Evolutionary conservation across 2,888 invertebrate species (phyloP).

Genomic region (Plagodis dolabraria): DNA sequence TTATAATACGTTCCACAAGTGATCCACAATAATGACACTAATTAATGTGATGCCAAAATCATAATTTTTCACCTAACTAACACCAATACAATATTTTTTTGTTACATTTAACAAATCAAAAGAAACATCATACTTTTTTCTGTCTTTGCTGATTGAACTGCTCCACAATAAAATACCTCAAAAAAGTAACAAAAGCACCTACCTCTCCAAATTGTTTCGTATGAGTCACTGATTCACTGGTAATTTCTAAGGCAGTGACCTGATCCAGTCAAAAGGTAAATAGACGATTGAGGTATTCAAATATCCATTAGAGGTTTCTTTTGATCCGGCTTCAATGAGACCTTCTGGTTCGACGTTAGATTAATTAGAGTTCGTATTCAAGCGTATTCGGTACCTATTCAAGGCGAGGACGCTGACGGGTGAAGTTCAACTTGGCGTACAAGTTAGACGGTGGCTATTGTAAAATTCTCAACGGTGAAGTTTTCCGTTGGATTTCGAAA

Average conservation of each 20-base stretch:
- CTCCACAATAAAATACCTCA: slow-evolving; percentile 6
- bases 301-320: slow-evolving; percentile 80
- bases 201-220: slow-evolving; percentile 29
- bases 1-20: neutral
- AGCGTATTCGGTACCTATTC: slow-evolving; percentile 29
- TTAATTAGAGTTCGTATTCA: slow-evolving; percentile 44
- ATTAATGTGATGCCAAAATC: slow-evolving; percentile 15
- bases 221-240: slow-evolving; percentile 35
- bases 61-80: slow-evolving; percentile 19
- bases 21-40: slow-evolving; percentile 13
- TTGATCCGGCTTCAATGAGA: slow-evolving; percentile 57
- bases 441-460: slow-evolving; percentile 69
- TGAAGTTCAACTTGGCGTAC: slow-evolving; percentile 34
- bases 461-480: slow-evolving; percentile 47
- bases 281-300: slow-evolving; percentile 69
- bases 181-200: slow-evolving; percentile 26
- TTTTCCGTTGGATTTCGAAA: slow-evolving; percentile 8
- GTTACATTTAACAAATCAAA: neutral
- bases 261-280: slow-evolving; percentile 53
- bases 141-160: slow-evolving; percentile 5
- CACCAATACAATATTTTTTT: slow-evolving; percentile 9
- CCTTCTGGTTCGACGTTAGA: slow-evolving; percentile 47
- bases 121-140: slow-evolving; percentile 4
- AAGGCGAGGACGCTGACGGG: slow-evolving; percentile 25
- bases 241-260: slow-evolving; percentile 36